These are phyloP conservation scores for rabbit (Oryctolagus cuniculus) DNA, from an alignment of 2,113 vertebrate species.

Conservation along the genomic window mOryCun1.1 NC_091432.1:209809001-209809500, in stretches of 20 bases:
- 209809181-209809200: too few relatives aligned
- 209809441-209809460: not conserved
- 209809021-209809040: not conserved
- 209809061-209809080: not conserved
- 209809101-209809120: too few relatives aligned
- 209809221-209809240: too few relatives aligned
- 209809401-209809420: not conserved
- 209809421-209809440: not conserved
- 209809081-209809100: not conserved
- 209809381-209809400: not conserved
- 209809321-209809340: too few relatives aligned
- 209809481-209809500: not conserved
- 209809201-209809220: too few relatives aligned
- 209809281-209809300: too few relatives aligned
- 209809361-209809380: constrained; percentile 27
- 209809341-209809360: not conserved
- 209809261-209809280: too few relatives aligned
- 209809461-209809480: not conserved
- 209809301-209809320: too few relatives aligned
- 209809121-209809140: too few relatives aligned
- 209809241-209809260: too few relatives aligned
- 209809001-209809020: constrained; percentile 37
- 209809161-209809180: too few relatives aligned
- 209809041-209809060: not conserved
- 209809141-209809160: too few relatives aligned